Evolutionary conservation across 2,888 invertebrate species (phyloP).

Genomic region (Augochlorella aurata): DNA sequence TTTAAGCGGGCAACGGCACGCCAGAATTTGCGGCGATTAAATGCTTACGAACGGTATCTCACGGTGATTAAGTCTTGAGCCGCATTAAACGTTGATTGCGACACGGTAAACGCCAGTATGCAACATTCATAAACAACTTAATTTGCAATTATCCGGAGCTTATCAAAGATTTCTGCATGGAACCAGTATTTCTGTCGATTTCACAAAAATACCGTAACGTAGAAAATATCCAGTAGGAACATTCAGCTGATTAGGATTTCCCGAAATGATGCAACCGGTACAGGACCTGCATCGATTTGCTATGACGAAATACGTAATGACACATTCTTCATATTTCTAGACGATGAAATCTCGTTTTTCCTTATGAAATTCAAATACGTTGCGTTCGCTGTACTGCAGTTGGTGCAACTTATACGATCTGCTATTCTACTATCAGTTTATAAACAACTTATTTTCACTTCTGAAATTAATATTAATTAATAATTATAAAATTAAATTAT

Average conservation of each 20-base stretch:
- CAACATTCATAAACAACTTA: constrained; percentile 40
- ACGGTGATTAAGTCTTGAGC: constrained; percentile 48
- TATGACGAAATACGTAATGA: not conserved
- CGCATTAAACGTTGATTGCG: constrained; percentile 39
- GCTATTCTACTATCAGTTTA: no score
- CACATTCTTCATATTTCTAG: not conserved
- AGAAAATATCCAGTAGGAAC: no score
- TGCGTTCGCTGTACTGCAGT: no score
- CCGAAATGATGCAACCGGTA: not conserved
- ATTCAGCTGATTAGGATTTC: not conserved
- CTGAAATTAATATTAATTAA: no score
- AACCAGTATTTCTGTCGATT: not conserved
- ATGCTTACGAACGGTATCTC: constrained; percentile 46
- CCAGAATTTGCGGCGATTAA: constrained; percentile 42
- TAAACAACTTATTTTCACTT: no score
- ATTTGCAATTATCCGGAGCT: constrained; percentile 26
- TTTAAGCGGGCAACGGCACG: constrained; percentile 14
- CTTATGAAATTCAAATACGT: not conserved
- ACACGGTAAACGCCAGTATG: constrained; percentile 9
- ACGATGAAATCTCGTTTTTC: not conserved
- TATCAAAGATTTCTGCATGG: not conserved
- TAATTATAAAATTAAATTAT: no score
- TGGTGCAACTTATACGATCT: no score
- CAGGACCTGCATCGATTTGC: not conserved
- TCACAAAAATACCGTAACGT: no score